Base-by-base conservation (phyloP, 2,113 vertebrate genomes). In the Dipodomys spectabilis region DNA sequence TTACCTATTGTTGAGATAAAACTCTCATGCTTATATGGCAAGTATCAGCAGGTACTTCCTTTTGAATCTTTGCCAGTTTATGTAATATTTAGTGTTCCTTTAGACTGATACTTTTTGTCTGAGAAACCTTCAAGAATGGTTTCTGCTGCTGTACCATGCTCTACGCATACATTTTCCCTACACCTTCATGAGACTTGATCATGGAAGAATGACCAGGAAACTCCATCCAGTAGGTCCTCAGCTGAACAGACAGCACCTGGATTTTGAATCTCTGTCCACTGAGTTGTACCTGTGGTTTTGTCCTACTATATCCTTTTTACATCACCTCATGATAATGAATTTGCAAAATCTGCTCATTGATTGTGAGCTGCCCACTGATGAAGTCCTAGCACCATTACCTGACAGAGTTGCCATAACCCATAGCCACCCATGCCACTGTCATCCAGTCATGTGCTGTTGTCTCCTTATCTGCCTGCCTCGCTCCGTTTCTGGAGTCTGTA, bases 1-100 rank as follows among this genome's bases (percentile, higher is more conserved):
- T 94, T 60, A 89, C 88, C 45, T 83, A 19, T 80, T 95, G 15
- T 94, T 96, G 67, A 96, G 35, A 69, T 80, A 92, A 92, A 88
- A 18, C 65, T 62, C 20, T 91, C 68, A 65, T 95, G 81, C 62
- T 81, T 94, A 32, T 94, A 20, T 77, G 69, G 69, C 72, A 92
- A 28, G 23, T 81, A 45, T 65, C 74, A 89, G 8, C 32, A 88
- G 82, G n/a, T 81, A 73, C 80, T 90, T 86, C 30, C 62, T 92
- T 94, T 85, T 93, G 87, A 85, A 77, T 93, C 75, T 71, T 89
- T 62, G 35, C 80, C 30, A 84, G 45, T 75, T 95, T 90, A 32
- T 88, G 30, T 90, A 28, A 78, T 39, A 85, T 89, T 79, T 20
- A 72, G 0, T 81, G 20, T 73, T 91, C 30, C 20, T 85, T 93